These are phyloP conservation scores for Agrotis exclamationis DNA, from an alignment of 2,888 invertebrate genomes.

Conservation along the genomic window DNA sequence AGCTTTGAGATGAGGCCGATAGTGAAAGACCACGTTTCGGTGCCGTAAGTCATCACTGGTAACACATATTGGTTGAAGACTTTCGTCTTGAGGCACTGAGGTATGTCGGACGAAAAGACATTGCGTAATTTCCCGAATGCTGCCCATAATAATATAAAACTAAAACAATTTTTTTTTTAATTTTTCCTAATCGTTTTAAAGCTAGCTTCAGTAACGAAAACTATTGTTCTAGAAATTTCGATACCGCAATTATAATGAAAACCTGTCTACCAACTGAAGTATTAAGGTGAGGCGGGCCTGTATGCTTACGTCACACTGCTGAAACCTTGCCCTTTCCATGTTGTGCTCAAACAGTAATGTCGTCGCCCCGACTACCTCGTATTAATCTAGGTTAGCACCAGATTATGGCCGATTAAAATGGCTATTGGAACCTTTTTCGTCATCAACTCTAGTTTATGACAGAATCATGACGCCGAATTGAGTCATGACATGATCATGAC, in stretches of 20 bases:
- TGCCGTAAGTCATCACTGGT: too few relatives aligned
- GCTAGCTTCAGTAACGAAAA: too few relatives aligned
- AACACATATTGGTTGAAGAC: too few relatives aligned
- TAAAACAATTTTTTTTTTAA: too few relatives aligned
- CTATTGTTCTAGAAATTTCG: conserved; percentile 9
- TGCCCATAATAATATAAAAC: too few relatives aligned
- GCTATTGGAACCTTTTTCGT: conserved; percentile 27
- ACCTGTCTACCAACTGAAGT: conserved; percentile 34
- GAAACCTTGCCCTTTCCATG: conserved; percentile 62
- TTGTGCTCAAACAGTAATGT: conserved; percentile 27
- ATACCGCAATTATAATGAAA: conserved; percentile 6
- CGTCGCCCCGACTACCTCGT: conserved; percentile 24
- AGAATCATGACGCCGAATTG: conserved; percentile 23
- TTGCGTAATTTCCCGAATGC: too few relatives aligned
- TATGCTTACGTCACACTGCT: conserved; percentile 60
- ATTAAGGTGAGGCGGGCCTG: conserved; percentile 46
- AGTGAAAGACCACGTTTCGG: too few relatives aligned
- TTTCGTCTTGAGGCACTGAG: too few relatives aligned
- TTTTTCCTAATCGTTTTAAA: neutral
- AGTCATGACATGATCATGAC: neutral
- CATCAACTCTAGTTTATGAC: conserved; percentile 21
- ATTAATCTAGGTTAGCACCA: conserved; percentile 24
- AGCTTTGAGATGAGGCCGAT: too few relatives aligned
- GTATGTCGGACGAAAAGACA: too few relatives aligned
- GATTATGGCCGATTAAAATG: conserved; percentile 23